Conservation (phyloP, 2,888 invertebrate species). For the Steinernema carpocapsae region DNA sequence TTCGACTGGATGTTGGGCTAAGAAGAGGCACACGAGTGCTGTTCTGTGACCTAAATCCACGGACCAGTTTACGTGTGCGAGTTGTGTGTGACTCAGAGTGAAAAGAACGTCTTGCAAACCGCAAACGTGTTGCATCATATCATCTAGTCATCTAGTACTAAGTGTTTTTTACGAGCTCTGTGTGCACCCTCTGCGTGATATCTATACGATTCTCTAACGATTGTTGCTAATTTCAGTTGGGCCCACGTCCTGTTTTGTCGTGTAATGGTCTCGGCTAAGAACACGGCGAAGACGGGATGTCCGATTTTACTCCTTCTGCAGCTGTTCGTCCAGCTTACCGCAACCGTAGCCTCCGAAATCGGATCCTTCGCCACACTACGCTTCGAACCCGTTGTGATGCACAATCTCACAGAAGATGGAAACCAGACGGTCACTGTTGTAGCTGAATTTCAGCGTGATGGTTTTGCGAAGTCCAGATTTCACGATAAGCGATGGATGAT, state of each 20-base stretch:
- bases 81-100: too few species aligned
- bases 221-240: constrained; percentile 7
- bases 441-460: constrained; percentile 35
- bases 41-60: too few species aligned
- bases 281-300: constrained; percentile 36
- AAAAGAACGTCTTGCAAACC: too few species aligned
- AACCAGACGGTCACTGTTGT: constrained; percentile 39
- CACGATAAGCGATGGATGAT: neutral
- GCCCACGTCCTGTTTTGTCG: neutral
- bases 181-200: too few species aligned
- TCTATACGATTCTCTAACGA: neutral
- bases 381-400: constrained; percentile 41
- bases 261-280: constrained; percentile 14
- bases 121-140: too few species aligned
- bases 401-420: constrained; percentile 43
- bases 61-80: too few species aligned
- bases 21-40: too few species aligned
- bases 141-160: too few species aligned
- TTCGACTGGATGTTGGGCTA: too few species aligned
- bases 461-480: neutral
- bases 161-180: constrained; percentile 15
- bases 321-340: constrained; percentile 46
- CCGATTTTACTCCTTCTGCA: constrained; percentile 51
- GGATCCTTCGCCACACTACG: constrained; percentile 37
- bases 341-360: constrained; percentile 31